These are phyloP conservation scores for Drosophila picticornis DNA, from an alignment of 2,888 invertebrate species.

Conservation along the genomic window DNA sequence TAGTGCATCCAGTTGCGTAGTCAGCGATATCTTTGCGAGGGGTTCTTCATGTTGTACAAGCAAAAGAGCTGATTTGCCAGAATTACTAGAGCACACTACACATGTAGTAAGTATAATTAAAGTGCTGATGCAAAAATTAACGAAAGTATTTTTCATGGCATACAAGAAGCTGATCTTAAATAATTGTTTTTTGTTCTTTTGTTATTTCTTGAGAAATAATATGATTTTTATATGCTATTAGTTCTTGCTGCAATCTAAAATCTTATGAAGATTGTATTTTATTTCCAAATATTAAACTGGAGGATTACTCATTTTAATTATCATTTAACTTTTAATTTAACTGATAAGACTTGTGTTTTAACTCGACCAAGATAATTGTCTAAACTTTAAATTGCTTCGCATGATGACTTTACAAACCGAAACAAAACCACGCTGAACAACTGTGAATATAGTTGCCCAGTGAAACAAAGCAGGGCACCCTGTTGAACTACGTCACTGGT, in stretches of 20 bases:
- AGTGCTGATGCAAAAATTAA: neutral
- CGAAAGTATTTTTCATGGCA: neutral
- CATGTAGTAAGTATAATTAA: neutral
- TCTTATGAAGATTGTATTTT: neutral
- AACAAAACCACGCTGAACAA: neutral
- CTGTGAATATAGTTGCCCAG: neutral
- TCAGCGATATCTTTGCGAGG: neutral
- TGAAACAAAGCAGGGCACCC: neutral
- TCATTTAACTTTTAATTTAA: neutral
- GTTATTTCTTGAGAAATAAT: neutral
- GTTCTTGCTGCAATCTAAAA: neutral
- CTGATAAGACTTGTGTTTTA: neutral
- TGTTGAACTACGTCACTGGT: conserved; percentile 31
- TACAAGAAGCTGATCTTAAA: neutral
- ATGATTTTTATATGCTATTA: neutral
- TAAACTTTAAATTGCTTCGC: neutral
- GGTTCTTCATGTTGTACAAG: neutral
- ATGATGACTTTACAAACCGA: neutral
- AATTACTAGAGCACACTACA: neutral
- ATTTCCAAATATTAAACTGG: neutral
- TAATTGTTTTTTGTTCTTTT: neutral
- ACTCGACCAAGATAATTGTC: neutral
- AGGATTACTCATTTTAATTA: neutral
- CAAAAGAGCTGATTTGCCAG: neutral
- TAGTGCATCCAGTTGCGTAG: conserved; percentile 24